phyloP scores from a whole-genome alignment of 2,888 invertebrate species.

The Callyntrura guangdongensis region DNA sequence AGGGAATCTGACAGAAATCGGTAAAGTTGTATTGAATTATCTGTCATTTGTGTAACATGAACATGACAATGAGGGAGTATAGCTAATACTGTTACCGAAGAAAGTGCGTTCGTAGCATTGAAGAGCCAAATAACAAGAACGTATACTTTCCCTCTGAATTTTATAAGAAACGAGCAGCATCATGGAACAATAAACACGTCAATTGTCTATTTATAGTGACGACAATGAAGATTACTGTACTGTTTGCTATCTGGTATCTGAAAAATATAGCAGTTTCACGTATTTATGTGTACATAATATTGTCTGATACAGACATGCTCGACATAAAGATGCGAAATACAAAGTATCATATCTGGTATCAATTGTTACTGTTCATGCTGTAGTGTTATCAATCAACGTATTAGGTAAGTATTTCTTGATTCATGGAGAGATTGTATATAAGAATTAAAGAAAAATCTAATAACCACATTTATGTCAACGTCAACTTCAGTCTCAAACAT shows the following conservation, averaged over 20 bases:
- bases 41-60: conserved; percentile 19
- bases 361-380: not conserved
- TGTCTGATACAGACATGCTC: conserved; percentile 16
- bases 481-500: too few relatives aligned
- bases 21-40: not conserved
- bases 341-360: not conserved
- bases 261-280: too few relatives aligned
- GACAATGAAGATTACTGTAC: not conserved
- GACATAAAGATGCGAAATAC: not conserved
- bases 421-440: too few relatives aligned
- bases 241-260: not conserved
- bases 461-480: too few relatives aligned
- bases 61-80: not conserved
- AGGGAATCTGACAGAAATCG: conserved; percentile 34
- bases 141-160: not conserved
- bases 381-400: not conserved
- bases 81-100: not conserved
- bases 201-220: conserved; percentile 1
- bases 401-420: not conserved
- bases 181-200: conserved; percentile 8
- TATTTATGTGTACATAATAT: not conserved
- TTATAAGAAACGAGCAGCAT: not conserved
- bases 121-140: not conserved
- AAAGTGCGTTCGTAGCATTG: not conserved
- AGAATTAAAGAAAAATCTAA: too few relatives aligned